A percentile compares a stretch with the other conserved stretches of the same genome.
phyloP scores from a whole-genome alignment of 2,797 vertebrate genomes.

The Danionella dracula region DNA sequence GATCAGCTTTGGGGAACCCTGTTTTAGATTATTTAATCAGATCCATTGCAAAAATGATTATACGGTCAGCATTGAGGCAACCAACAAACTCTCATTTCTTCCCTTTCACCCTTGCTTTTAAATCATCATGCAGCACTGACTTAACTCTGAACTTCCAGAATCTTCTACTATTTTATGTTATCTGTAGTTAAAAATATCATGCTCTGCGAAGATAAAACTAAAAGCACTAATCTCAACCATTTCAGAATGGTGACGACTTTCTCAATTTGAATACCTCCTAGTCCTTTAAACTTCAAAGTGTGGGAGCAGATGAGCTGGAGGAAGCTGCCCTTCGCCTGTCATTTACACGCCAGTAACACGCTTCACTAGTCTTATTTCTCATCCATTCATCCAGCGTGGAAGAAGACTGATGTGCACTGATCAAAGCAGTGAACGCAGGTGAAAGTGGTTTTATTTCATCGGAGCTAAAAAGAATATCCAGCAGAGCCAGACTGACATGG shows the following conservation, averaged over 20 bases:
- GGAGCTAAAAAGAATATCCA: background rate
- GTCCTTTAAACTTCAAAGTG: slow-evolving; percentile 14
- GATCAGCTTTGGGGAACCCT: too few species aligned
- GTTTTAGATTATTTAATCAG: too few species aligned
- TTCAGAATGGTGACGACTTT: background rate
- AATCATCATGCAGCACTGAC: too few species aligned
- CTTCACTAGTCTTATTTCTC: slow-evolving; percentile 2
- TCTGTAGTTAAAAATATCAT: background rate
- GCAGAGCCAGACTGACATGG: background rate
- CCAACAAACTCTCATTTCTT: too few species aligned
- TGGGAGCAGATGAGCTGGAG: background rate
- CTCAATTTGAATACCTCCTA: slow-evolving; percentile 30
- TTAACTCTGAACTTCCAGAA: too few species aligned
- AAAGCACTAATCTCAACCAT: background rate
- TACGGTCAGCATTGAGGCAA: too few species aligned
- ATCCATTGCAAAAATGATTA: too few species aligned
- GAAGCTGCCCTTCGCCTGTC: slow-evolving; percentile 19
- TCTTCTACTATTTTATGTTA: slow-evolving; percentile 1
- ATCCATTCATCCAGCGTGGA: slow-evolving; percentile 14
- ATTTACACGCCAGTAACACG: background rate
- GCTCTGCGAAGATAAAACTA: background rate
- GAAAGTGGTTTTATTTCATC: slow-evolving; percentile 5
- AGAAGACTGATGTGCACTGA: background rate
- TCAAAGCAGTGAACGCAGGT: background rate
- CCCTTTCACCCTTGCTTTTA: too few species aligned